Conservation (phyloP, 1,140 invertebrate genomes). For the Parapsyche elsis region DNA sequence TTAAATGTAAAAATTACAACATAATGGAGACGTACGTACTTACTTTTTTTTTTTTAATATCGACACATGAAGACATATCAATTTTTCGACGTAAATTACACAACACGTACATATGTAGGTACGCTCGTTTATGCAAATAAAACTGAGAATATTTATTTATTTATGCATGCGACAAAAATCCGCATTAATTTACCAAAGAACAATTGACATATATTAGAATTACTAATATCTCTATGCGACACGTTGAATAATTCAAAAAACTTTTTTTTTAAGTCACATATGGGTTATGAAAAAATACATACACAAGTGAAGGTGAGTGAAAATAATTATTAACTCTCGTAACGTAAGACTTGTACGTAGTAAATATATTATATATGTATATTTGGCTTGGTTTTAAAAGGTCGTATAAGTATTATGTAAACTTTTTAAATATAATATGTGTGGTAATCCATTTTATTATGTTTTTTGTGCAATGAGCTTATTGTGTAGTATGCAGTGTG, state of each 20-base stretch:
- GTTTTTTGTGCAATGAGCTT: too few relatives aligned
- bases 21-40: conserved; percentile 4
- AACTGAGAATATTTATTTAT: too few relatives aligned
- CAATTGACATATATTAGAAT: conserved; percentile 30
- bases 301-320: too few relatives aligned
- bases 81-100: conserved; percentile 2
- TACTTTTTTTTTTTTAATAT: conserved; percentile 6
- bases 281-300: too few relatives aligned
- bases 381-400: too few relatives aligned
- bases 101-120: background rate
- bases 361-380: too few relatives aligned
- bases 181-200: background rate
- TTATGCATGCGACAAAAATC: background rate
- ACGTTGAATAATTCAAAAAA: conserved; percentile 15
- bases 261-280: background rate
- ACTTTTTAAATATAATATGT: too few relatives aligned
- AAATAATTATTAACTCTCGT: too few relatives aligned
- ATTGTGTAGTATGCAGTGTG: too few relatives aligned
- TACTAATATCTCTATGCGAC: conserved; percentile 1
- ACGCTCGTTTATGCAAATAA: background rate
- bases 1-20: background rate
- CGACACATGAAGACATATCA: background rate
- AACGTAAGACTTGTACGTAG: too few relatives aligned
- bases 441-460: too few relatives aligned
- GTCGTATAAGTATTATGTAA: too few relatives aligned